Evolutionary conservation across 2,888 invertebrate species (phyloP), one percentile per base, ranked within the genome.

Genomic region (Dromius quadrimaculatus): DNA sequence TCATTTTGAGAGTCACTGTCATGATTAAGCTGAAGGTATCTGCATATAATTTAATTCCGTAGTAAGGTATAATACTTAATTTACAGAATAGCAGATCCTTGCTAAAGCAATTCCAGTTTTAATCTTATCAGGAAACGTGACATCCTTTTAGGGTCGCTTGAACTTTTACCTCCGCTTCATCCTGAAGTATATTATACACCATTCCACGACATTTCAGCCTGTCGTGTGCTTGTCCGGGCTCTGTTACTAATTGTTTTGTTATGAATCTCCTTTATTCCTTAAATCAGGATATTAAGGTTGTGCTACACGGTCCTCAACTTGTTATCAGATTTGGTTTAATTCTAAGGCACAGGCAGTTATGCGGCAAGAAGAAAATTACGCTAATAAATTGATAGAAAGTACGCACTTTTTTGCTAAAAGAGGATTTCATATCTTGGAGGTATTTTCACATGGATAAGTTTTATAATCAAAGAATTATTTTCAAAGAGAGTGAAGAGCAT

Each of bases 251-350:
- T 54, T 54, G 50, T 54, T 54, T 54, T 54, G 50, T 54, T 54
- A 54, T 54, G 50, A 54, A 54, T 54, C 50, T 54, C 50, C 50
- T 54, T 54, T 54, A 54, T 54, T 54, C 50, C 50, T 54, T 54
- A 54, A 54, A 54, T 54, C 50, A 54, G 50, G 50, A 54, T 54
- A 54, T 54, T 54, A 54, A 54, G 50, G 50, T 54, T 54, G 50
- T 54, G 28, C 28, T 54, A 54, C 50, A 54, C 50, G 50, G 50
- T 54, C 28, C 50, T 54, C 23, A 54, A 54, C 50, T 54, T 54
- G 50, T 54, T 54, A 54, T 54, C 50, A 54, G 50, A 54, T 54
- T 54, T 54, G 50, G 5, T 54, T 28, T 54, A 54, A 54, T 23
- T 54, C 13, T 15, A 54, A 23, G n/a, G 4, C 6, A 22, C 9